Conservation (phyloP, 2,888 invertebrate genomes). For the Nasonia oneida region DNA sequence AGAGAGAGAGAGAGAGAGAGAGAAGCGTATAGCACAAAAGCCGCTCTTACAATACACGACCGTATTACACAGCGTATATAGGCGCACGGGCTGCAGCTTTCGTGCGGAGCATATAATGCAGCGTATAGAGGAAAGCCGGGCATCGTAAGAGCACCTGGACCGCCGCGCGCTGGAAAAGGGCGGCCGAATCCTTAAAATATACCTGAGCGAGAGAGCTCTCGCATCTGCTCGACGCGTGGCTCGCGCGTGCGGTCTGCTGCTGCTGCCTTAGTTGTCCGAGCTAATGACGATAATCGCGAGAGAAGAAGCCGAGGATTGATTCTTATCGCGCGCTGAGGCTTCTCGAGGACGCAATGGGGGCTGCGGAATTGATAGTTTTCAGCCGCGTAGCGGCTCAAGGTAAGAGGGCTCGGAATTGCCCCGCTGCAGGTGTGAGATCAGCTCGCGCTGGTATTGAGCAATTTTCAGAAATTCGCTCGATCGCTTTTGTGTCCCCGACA, state of each 20-base stretch:
- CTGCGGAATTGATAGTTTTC: slow-evolving; percentile 5
- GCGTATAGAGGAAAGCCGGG: slow-evolving; percentile 2
- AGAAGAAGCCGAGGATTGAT: neutral
- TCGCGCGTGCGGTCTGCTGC: slow-evolving; percentile 28
- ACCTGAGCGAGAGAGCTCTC: slow-evolving; percentile 42
- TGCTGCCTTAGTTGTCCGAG: neutral
- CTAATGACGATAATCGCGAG: slow-evolving; percentile 56
- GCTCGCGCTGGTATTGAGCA: neutral
- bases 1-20: no score
- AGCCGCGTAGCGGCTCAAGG: neutral
- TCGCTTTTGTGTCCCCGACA: neutral
- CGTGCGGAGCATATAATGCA: neutral
- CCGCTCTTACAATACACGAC: neutral
- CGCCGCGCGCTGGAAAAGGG: slow-evolving; percentile 49
- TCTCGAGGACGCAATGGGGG: slow-evolving; percentile 4
- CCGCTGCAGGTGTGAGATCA: neutral
- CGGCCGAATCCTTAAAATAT: slow-evolving; percentile 57
- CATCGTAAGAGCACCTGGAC: slow-evolving; percentile 62
- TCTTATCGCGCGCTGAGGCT: neutral
- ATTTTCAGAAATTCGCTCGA: neutral
- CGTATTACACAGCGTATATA: neutral
- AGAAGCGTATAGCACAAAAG: neutral
- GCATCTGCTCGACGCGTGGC: slow-evolving; percentile 58
- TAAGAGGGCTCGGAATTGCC: neutral
- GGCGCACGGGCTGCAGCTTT: neutral